Percentiles rank a stretch among this genome's conserved stretches.
Conservation (phyloP, 2,888 invertebrate species). For the Ceramica pisi region DNA sequence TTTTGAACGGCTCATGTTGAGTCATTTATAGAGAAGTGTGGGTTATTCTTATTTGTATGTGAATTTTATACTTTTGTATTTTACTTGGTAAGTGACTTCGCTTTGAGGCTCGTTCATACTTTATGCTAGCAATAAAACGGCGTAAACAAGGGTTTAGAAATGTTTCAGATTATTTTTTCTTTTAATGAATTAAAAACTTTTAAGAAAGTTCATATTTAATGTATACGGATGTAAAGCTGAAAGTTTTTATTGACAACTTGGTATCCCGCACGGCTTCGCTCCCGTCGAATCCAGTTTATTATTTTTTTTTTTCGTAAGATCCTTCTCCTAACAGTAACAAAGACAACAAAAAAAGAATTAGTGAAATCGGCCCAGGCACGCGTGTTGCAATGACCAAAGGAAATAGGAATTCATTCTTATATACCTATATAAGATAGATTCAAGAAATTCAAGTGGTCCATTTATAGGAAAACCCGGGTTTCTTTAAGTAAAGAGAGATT, state of each 20-base stretch:
- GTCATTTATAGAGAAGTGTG: slow-evolving; percentile 70
- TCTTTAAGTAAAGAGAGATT: no score
- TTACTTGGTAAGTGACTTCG: slow-evolving; percentile 31
- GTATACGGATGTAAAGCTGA: neutral
- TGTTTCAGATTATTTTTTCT: neutral
- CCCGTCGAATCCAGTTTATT: no score
- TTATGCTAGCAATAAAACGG: neutral
- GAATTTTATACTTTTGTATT: slow-evolving; percentile 63
- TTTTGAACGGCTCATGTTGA: slow-evolving; percentile 86
- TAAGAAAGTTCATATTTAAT: neutral
- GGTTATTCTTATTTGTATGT: slow-evolving; percentile 60
- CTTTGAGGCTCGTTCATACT: slow-evolving; percentile 20
- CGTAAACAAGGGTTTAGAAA: slow-evolving; percentile 11
- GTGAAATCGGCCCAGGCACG: no score
- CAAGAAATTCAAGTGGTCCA: no score
- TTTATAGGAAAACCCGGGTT: no score
- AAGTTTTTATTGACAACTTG: neutral
- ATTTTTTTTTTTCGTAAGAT: no score
- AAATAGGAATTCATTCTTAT: no score
- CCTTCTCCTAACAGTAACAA: no score
- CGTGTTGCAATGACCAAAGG: no score
- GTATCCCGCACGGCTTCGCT: no score
- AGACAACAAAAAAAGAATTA: no score
- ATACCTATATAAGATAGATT: no score
- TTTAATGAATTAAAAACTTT: neutral